A percentile compares a stretch with the other conserved stretches of the same genome.
phyloP scores from a whole-genome alignment of 2,888 invertebrate species.

The Leptinotarsa rubiginosa region DNA sequence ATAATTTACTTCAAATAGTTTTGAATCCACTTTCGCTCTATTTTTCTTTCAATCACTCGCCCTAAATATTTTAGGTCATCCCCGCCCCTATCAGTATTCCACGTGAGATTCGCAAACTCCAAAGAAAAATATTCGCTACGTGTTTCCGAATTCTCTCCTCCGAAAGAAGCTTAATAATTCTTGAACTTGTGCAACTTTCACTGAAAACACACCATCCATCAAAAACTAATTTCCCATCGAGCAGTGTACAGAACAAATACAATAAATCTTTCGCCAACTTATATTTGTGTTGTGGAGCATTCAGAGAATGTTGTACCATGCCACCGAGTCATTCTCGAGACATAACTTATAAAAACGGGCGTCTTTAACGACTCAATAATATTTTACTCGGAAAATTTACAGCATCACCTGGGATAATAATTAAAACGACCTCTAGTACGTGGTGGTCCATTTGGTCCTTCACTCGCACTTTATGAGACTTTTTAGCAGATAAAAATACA shows the following conservation, averaged over 20 bases:
- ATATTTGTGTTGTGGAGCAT: conserved; percentile 31
- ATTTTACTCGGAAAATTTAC: conserved; percentile 29
- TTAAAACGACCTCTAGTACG: conserved; percentile 7
- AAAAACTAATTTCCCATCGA: conserved; percentile 33
- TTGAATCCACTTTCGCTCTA: too few species aligned
- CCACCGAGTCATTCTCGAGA: conserved; percentile 22
- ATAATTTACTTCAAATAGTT: too few species aligned
- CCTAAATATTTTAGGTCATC: neutral
- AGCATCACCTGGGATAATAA: conserved; percentile 14
- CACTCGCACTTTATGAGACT: conserved; percentile 4
- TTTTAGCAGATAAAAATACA: neutral
- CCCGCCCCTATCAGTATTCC: neutral
- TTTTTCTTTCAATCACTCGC: neutral
- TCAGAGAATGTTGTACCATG: conserved; percentile 31
- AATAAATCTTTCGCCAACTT: conserved; percentile 29
- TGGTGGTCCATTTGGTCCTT: conserved; percentile 5
- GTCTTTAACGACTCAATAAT: conserved; percentile 33
- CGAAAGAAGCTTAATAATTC: conserved; percentile 5
- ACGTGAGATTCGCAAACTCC: neutral
- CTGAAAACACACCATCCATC: conserved; percentile 27
- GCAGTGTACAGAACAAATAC: conserved; percentile 29
- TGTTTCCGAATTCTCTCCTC: conserved; percentile 1
- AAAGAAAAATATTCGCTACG: conserved; percentile 2
- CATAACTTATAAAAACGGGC: conserved; percentile 28
- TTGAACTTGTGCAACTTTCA: conserved; percentile 13